phyloP scores from a whole-genome alignment of 2,113 vertebrate species.

The Microtus montanus region DNA sequence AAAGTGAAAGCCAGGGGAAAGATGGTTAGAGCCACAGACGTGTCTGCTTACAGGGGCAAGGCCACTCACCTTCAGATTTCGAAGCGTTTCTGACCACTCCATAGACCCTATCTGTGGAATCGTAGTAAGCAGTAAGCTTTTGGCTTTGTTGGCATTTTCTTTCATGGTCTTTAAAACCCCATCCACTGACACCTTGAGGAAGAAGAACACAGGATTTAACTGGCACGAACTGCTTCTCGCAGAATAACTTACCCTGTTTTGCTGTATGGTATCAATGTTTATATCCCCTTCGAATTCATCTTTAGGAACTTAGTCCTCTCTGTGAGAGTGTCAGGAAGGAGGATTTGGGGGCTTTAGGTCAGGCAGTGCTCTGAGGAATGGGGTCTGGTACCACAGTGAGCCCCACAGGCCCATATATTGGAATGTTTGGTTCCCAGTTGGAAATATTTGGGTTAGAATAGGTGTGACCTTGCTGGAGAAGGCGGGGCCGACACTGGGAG shows the following conservation, averaged over 20 bases:
- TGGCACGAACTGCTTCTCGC: neutral
- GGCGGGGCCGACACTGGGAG: neutral
- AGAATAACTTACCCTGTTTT: neutral
- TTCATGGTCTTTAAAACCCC: slow-evolving; percentile 97
- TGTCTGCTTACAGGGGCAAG: neutral
- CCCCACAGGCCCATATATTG: too few species aligned
- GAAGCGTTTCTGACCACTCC: slow-evolving; percentile 93
- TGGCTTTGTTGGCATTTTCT: slow-evolving; percentile 97
- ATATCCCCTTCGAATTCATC: neutral
- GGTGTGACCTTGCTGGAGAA: neutral
- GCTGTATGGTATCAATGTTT: neutral
- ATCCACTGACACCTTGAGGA: slow-evolving; percentile 95
- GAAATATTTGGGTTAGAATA: neutral
- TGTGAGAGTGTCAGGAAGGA: neutral
- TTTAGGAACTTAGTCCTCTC: neutral
- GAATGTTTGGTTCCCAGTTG: neutral
- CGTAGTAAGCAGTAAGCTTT: slow-evolving; percentile 93
- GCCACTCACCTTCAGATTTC: slow-evolving; percentile 88
- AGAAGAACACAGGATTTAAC: slow-evolving; percentile 60
- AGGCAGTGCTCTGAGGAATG: neutral
- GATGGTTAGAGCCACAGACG: rapidly evolving
- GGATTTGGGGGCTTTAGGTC: neutral
- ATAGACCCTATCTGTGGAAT: slow-evolving; percentile 94
- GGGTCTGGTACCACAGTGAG: neutral
- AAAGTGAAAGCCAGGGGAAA: neutral